Conservation (phyloP, 2,113 vertebrate species). For the Microcebus tavaratra region DNA sequence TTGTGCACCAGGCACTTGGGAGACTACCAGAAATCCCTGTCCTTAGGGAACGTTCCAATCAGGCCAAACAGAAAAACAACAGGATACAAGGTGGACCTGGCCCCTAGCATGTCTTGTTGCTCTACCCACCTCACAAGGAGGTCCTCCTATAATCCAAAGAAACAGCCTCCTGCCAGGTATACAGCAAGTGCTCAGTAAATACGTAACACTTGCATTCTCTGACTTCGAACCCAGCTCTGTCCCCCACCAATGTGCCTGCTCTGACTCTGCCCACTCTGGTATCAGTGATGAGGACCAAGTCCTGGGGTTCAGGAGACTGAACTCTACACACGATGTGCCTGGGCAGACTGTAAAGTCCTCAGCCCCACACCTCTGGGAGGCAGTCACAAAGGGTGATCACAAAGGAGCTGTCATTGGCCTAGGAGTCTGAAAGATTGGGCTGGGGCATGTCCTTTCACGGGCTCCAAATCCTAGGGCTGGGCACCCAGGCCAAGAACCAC, state of each 20-base stretch:
- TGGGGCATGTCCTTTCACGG: neutral
- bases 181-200: neutral
- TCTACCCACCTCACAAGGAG: neutral
- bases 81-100: rapidly evolving
- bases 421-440: neutral
- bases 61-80: neutral
- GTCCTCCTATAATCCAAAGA: too few species aligned
- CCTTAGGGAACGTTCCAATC: neutral
- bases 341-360: neutral
- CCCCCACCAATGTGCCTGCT: neutral
- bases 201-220: neutral
- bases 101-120: too few species aligned
- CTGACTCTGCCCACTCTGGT: neutral
- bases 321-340: neutral
- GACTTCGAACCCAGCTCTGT: neutral
- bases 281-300: neutral
- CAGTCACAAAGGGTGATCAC: neutral
- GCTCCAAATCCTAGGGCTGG: neutral
- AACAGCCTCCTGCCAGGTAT: neutral
- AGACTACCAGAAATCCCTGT: neutral
- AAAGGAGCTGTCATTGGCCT: too few species aligned
- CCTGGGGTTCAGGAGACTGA: neutral
- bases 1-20: neutral
- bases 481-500: rapidly evolving
- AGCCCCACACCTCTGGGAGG: neutral